These are phyloP conservation scores for Macroglossus sobrinus DNA, from an alignment of 2,113 vertebrate species.

Conservation along the genomic window DNA sequence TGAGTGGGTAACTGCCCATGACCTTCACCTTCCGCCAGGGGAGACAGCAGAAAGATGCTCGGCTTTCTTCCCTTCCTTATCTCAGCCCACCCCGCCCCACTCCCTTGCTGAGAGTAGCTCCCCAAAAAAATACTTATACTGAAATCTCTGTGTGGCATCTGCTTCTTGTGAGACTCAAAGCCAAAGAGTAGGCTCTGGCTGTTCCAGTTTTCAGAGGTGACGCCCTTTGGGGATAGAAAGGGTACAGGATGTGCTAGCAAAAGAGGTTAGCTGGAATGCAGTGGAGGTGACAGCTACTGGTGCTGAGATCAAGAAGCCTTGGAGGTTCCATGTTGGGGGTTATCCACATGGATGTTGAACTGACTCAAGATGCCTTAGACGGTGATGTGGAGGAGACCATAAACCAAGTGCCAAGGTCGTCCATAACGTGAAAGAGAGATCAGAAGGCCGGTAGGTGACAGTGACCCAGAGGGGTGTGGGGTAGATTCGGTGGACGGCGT, in stretches of 20 bases:
- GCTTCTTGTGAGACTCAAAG: not conserved
- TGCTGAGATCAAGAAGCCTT: not conserved
- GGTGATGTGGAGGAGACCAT: not conserved
- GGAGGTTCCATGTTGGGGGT: not conserved
- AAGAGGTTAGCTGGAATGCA: not conserved
- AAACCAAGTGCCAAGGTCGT: not conserved
- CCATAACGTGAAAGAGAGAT: not conserved
- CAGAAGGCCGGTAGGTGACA: not conserved
- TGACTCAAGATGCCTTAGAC: not conserved
- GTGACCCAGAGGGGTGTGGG: too few species aligned
- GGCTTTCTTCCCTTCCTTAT: not conserved
- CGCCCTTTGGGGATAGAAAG: not conserved
- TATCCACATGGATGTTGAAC: not conserved
- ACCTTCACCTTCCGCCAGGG: not conserved
- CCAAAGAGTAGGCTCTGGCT: not conserved
- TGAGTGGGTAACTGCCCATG: fast-evolving
- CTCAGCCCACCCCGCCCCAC: not conserved
- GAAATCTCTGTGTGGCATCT: not conserved
- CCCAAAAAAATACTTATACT: not conserved
- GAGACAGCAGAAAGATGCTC: not conserved
- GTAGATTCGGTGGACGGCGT: not conserved
- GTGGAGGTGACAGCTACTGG: fast-evolving
- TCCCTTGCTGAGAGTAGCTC: not conserved
- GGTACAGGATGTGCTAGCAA: not conserved
- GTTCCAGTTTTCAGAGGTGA: not conserved